Conservation (phyloP, 2,888 invertebrate genomes). For the Trachelus tabidus region DNA sequence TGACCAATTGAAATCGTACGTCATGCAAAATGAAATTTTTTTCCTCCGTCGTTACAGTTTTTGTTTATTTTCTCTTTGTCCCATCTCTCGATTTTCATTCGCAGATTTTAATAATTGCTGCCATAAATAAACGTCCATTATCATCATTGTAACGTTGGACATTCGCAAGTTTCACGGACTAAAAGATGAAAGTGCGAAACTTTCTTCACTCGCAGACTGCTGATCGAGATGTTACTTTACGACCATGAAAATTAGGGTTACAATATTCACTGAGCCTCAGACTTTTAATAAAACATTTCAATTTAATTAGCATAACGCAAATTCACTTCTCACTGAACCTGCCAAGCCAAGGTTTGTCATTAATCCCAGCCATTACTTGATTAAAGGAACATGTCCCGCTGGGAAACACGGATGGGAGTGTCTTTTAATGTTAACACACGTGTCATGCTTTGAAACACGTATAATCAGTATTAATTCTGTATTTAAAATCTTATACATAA, state of each 20-base stretch:
- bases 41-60: background rate
- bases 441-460: background rate
- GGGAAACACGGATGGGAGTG: constrained; percentile 25
- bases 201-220: background rate
- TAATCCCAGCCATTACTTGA: constrained; percentile 46
- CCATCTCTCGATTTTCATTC: background rate
- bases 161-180: background rate
- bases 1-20: background rate
- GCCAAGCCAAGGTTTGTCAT: constrained; percentile 16
- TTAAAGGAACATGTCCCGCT: constrained; percentile 37
- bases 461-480: background rate
- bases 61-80: background rate
- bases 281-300: constrained; percentile 11
- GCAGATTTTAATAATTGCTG: background rate
- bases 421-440: constrained; percentile 17
- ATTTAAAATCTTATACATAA: background rate
- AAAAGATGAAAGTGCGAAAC: background rate
- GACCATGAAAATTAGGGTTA: background rate
- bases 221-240: background rate
- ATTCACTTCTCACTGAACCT: constrained; percentile 8
- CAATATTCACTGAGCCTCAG: background rate
- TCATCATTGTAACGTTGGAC: background rate
- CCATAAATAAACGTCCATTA: background rate
- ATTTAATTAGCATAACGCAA: constrained; percentile 14
- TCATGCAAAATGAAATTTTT: background rate